phyloP scores from a whole-genome alignment of 1,140 invertebrate species.

The Schlechtendalia chinensis region DNA sequence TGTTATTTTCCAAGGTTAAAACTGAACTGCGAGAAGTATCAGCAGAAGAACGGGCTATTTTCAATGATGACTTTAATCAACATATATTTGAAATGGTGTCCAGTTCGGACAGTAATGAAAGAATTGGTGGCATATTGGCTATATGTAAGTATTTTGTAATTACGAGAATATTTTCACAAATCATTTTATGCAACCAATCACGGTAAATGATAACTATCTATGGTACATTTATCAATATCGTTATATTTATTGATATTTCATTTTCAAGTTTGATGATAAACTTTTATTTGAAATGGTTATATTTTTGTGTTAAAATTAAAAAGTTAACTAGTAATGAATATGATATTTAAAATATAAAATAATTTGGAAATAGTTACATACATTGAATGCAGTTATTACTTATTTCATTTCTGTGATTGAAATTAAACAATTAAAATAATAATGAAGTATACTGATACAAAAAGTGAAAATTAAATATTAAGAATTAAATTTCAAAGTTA shows the following conservation, averaged over 20 bases:
- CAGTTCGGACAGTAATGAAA: slow-evolving; percentile 87
- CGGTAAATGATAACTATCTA: too few relatives aligned
- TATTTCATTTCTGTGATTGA: not conserved
- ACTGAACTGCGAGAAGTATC: slow-evolving; percentile 88
- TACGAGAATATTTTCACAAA: too few relatives aligned
- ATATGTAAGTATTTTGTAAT: slow-evolving; percentile 67
- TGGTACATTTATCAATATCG: too few relatives aligned
- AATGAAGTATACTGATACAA: too few relatives aligned
- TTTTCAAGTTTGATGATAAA: too few relatives aligned
- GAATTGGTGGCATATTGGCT: slow-evolving; percentile 91
- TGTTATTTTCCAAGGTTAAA: slow-evolving; percentile 59
- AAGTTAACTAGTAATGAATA: too few relatives aligned
- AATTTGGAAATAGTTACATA: not conserved
- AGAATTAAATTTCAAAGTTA: too few relatives aligned
- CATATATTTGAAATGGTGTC: slow-evolving; percentile 96
- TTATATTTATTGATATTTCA: too few relatives aligned
- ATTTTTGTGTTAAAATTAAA: too few relatives aligned
- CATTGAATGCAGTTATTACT: not conserved
- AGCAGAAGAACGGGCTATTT: slow-evolving; percentile 83
- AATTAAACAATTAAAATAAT: not conserved
- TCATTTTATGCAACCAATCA: too few relatives aligned
- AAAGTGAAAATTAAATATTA: too few relatives aligned
- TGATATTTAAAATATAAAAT: not conserved
- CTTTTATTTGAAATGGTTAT: too few relatives aligned
- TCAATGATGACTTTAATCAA: slow-evolving; percentile 94